Evolutionary conservation across 2,113 vertebrate species (phyloP), one percentile per base, ranked within the genome.

Genomic region (Ceratotherium simum): DNA sequence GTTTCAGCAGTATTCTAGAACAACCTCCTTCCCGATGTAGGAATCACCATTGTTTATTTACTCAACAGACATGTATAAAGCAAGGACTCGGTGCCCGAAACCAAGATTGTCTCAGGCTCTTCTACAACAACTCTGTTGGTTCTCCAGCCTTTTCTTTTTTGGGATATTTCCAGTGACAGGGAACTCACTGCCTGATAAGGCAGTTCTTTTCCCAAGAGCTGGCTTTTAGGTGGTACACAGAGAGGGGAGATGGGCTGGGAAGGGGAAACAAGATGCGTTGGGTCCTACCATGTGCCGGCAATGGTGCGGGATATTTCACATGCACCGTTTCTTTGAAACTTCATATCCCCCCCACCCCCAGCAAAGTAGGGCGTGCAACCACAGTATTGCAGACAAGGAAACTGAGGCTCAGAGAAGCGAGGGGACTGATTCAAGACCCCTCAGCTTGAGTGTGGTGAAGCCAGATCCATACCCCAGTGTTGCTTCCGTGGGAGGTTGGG

Each of bases 401-500:
- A 10, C 54, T 21, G 17, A 67, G 46, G 60, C 46, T 78, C 92
- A 18, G 39, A 42, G 23, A 31, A n/a, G 12, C 3, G 12, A 51
- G 13, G 42, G 33, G 14, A 56, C 36, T 27, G 42, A 21, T 0
- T 4, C 39, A 4, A 73, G 31, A 18, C 17, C 36, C 12, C 42
- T 60, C 23, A 20, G 69, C 78, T 33, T 23, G 31, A 17, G 8
- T 31, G n/a, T 2, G 10, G 62, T 12, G 36, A 69, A 69, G 83
- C 60, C 51, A 14, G 51, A 29, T 23, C 25, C n/a, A 31, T 9
- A 27, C 3, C n/a, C 27, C 39, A 36, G 65, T 20, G 14, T 42
- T 16, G 0, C 31, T 65, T 91, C 1, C 0, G 4, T 29, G n/a
- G 56, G 27, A 17, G 8, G 6, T 0, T 21, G 2, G 46, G 31